Conservation (phyloP, 2,888 invertebrate genomes). For the Gerosis bhagava region DNA sequence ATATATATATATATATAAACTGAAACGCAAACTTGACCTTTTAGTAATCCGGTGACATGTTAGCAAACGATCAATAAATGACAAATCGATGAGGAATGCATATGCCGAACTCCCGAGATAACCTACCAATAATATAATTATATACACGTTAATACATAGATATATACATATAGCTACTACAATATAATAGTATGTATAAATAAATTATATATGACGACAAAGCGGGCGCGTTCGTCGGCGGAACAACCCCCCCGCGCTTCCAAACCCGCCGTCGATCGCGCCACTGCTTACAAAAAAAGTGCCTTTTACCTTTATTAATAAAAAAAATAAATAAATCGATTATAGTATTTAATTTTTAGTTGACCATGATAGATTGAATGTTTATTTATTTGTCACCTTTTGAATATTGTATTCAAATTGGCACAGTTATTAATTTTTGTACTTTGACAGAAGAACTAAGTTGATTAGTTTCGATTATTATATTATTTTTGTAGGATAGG, state of each 20-base stretch:
- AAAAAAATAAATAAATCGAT: conserved; percentile 71
- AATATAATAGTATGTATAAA: conserved; percentile 49
- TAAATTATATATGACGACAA: conserved; percentile 47
- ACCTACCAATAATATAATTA: conserved; percentile 53
- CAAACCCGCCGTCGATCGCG: conserved; percentile 29
- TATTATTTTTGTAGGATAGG: no score
- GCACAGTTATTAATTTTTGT: conserved; percentile 79
- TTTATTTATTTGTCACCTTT: conserved; percentile 80
- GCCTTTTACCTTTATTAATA: conserved; percentile 80
- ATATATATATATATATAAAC: no score
- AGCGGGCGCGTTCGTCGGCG: conserved; percentile 44
- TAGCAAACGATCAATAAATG: no score
- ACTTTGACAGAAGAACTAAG: conserved; percentile 78
- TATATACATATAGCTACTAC: conserved; percentile 52
- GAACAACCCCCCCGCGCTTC: conserved; percentile 37
- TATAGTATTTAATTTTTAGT: conserved; percentile 79
- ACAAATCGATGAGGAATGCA: conserved; percentile 52
- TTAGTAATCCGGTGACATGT: no score
- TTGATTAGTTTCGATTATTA: conserved; percentile 77
- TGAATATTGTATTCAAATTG: conserved; percentile 77
- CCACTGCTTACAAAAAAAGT: conserved; percentile 51
- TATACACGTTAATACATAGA: conserved; percentile 56
- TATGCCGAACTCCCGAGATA: conserved; percentile 64
- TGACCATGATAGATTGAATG: conserved; percentile 76
- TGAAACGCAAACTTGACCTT: no score